Evolutionary conservation across 2,888 invertebrate species (phyloP), one percentile per base, ranked within the genome.

Genomic region (Pasiphila rectangulata): DNA sequence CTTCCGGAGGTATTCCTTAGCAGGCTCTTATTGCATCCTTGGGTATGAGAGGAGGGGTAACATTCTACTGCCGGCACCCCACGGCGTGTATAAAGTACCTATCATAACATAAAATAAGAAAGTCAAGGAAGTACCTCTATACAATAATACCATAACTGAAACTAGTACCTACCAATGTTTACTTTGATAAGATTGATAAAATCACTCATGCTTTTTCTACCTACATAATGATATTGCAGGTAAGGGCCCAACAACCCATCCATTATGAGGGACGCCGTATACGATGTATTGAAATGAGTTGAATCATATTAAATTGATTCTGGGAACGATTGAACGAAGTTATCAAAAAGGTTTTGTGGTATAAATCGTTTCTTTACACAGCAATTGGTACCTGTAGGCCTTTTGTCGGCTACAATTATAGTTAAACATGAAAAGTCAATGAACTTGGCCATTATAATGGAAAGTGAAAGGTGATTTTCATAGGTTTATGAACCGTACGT

Each of bases 261-360:
- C 39, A 44, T 44, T 47, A 41, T 43, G 30, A 40, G 44, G 51
- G 47, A n/a, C 25, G 42, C 45, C 46, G 47, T 49, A 50, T 57
- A 45, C 54, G 59, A 61, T 54, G 38, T 64, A 65, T 62, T 65
- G 52, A 57, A 63, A 62, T 65, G 43, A 53, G 43, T 42, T 52
- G 29, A 54, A 49, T 50, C 51, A 32, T 42, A 51, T 34, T 36
- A 27, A 46, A 50, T 35, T 38, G 16, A 13, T 39, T 24, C 42
- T 23, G 32, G 27, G 19, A 36, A n/a, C 34, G 30, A 44, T 45
- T 16, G 32, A 32, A 27, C 10, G 16, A 40, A 40, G 21, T 24
- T 29, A 47, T 35, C 12, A 9, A 38, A 39, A 39, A 38, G 34
- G 35, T 20, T 35, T 43, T 47, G 25, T 42, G 27, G 17, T 12